These are phyloP conservation scores for Carlito syrichta DNA, from an alignment of 2,113 vertebrate species.

Conservation along the genomic window DNA sequence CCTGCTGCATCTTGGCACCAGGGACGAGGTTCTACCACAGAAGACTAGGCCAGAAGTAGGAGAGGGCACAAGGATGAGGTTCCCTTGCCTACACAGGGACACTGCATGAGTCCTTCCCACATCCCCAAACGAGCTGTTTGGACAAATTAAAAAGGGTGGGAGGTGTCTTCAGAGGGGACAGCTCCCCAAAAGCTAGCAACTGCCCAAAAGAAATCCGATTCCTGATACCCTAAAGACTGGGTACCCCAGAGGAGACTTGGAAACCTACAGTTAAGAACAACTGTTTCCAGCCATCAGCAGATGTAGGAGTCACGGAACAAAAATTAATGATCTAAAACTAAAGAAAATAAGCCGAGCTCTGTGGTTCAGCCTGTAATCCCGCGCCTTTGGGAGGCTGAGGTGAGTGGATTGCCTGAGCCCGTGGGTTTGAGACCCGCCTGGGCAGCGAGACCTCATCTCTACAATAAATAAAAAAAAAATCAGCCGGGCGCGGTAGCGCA, in stretches of 20 bases:
- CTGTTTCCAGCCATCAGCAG: not conserved
- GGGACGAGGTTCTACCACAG: not conserved
- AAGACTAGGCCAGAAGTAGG: not conserved
- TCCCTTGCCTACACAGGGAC: rapidly evolving
- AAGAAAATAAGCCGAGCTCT: too few relatives aligned
- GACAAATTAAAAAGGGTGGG: not conserved
- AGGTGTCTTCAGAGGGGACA: rapidly evolving
- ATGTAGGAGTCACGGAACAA: rapidly evolving
- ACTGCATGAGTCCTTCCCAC: not conserved
- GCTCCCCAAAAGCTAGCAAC: not conserved
- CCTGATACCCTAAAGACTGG: not conserved
- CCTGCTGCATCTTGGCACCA: too few relatives aligned
- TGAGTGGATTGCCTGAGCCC: too few relatives aligned
- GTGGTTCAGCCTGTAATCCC: too few relatives aligned
- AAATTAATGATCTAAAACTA: not conserved
- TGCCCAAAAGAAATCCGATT: not conserved
- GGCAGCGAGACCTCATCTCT: too few relatives aligned
- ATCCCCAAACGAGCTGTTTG: too few relatives aligned
- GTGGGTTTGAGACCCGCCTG: too few relatives aligned
- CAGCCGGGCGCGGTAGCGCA: too few relatives aligned
- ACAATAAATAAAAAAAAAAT: too few relatives aligned
- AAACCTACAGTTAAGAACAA: not conserved
- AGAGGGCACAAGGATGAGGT: not conserved
- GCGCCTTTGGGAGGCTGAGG: too few relatives aligned
- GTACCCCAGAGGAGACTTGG: not conserved